Conservation (phyloP, 2,797 vertebrate species). For the Neosilurus hyrtlii region DNA sequence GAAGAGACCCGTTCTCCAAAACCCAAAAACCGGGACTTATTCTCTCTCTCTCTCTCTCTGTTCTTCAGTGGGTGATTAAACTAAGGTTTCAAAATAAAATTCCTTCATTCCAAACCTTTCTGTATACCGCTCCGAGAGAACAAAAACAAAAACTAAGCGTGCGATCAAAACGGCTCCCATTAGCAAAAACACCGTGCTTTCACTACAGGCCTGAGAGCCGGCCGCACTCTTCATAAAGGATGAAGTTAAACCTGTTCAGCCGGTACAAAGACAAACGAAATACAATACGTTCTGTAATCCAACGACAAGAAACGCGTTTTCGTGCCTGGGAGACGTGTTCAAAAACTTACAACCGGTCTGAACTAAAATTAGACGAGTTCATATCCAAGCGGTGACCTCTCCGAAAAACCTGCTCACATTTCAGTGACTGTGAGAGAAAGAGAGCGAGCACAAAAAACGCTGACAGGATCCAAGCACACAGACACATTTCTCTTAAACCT, state of each 20-base stretch:
- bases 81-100: neutral
- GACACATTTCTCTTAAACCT: neutral
- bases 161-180: neutral
- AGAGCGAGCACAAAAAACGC: neutral
- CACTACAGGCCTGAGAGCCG: neutral
- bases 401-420: neutral
- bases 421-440: neutral
- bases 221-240: neutral
- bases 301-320: neutral
- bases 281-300: neutral
- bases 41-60: neutral
- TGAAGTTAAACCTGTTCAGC: neutral
- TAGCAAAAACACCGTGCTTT: neutral
- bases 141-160: neutral
- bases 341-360: neutral
- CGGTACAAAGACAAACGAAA: conserved; percentile 7
- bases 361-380: neutral
- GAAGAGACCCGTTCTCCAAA: neutral
- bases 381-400: neutral
- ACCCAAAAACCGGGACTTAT: neutral
- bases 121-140: neutral
- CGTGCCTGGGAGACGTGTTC: neutral
- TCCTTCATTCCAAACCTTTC: neutral
- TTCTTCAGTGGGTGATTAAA: neutral
- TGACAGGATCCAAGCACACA: neutral